Conservation (phyloP, 2,113 vertebrate species). For the Dasyurus viverrinus region DNA sequence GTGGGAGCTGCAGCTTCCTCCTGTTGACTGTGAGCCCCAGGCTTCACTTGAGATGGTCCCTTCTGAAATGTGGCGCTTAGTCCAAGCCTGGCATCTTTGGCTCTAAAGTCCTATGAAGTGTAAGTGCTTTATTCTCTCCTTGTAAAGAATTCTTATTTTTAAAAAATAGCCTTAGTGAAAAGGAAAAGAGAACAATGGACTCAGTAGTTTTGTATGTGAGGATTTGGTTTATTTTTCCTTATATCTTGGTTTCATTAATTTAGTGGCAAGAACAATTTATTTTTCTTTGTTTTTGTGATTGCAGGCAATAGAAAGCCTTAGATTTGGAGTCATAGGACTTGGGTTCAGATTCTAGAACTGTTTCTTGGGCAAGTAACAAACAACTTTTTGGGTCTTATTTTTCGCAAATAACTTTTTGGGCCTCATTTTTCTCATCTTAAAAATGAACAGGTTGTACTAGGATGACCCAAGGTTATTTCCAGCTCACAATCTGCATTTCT, state of each 20-base stretch:
- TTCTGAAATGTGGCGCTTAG: constrained; percentile 78
- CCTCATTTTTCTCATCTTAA: not conserved
- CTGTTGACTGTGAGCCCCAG: constrained; percentile 77
- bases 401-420: not conserved
- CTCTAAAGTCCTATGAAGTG: constrained; percentile 72
- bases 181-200: constrained; percentile 45
- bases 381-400: no score
- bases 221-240: constrained; percentile 26
- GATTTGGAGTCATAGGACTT: not conserved
- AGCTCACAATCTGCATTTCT: not conserved
- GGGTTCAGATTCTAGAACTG: not conserved
- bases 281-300: not conserved
- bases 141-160: constrained; percentile 55
- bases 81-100: constrained; percentile 75
- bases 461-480: not conserved
- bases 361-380: not conserved
- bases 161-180: constrained; percentile 14
- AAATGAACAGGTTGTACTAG: not conserved
- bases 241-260: not conserved
- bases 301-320: not conserved
- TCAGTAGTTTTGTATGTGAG: not conserved
- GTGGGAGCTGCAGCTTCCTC: constrained; percentile 71
- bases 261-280: constrained; percentile 41
- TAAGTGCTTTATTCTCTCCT: constrained; percentile 79
- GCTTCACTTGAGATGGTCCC: constrained; percentile 77